A percentile compares a stretch with the other conserved stretches of the same genome.
Conservation (phyloP, 2,888 invertebrate species). For the Hymenopus coronatus region DNA sequence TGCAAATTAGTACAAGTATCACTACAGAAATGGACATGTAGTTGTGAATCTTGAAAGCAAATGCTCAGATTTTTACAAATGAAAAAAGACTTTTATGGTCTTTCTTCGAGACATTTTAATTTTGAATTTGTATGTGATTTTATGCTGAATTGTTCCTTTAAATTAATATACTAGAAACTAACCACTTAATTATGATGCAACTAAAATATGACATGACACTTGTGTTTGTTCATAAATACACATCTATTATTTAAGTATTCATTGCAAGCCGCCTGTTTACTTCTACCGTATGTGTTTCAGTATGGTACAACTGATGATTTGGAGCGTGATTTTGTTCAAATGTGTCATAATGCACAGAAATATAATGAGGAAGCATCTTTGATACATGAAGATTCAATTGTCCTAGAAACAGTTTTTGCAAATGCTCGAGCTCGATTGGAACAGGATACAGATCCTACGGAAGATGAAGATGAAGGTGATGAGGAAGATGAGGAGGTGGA, state of each 20-base stretch:
- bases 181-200: no score
- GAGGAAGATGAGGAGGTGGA: slow-evolving; percentile 24
- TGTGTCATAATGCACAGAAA: slow-evolving; percentile 59
- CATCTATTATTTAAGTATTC: background rate
- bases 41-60: no score
- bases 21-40: no score
- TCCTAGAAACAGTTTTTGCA: slow-evolving; percentile 47
- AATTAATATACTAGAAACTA: no score
- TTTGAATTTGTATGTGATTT: no score
- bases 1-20: no score
- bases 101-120: no score
- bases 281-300: slow-evolving; percentile 12
- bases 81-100: no score
- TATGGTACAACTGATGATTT: slow-evolving; percentile 36
- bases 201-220: background rate
- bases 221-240: background rate
- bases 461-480: slow-evolving; percentile 4
- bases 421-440: slow-evolving; percentile 36
- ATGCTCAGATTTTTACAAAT: no score
- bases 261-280: background rate
- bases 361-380: slow-evolving; percentile 58
- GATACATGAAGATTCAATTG: slow-evolving; percentile 59
- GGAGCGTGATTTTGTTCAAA: slow-evolving; percentile 52
- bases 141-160: no score
- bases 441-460: slow-evolving; percentile 22